phyloP scores from a whole-genome alignment of 2,888 invertebrate genomes.

The Drosophila pseudotalamancana region DNA sequence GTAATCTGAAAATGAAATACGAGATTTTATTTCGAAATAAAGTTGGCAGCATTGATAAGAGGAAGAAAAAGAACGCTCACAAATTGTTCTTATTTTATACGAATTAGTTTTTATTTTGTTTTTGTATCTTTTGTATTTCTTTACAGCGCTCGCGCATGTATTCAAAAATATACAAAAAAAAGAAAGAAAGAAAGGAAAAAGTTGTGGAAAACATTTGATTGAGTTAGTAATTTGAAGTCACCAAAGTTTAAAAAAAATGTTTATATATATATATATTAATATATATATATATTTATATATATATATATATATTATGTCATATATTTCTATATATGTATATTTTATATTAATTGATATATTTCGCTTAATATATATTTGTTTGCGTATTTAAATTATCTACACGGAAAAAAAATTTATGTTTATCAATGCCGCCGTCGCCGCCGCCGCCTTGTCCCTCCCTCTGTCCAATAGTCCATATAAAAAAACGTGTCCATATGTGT shows the following conservation, averaged over 20 bases:
- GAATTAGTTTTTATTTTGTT: conserved; percentile 11
- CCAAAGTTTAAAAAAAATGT: conserved; percentile 1
- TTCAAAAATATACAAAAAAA: not conserved
- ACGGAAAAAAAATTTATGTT: conserved; percentile 9
- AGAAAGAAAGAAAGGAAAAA: not conserved
- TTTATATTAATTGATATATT: conserved; percentile 20
- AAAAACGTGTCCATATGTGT: not conserved
- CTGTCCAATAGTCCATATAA: conserved; percentile 20
- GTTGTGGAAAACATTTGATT: conserved; percentile 1
- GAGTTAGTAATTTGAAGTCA: conserved; percentile 11
- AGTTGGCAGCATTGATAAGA: conserved; percentile 2
- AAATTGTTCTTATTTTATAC: not conserved
- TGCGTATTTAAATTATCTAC: conserved; percentile 30
- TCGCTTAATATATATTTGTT: conserved; percentile 33
- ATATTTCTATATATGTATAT: conserved; percentile 4
- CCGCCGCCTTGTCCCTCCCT: conserved; percentile 6
- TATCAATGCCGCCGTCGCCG: conserved; percentile 24
- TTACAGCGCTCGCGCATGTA: no score
- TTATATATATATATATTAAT: conserved; percentile 1
- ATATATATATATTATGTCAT: conserved; percentile 2
- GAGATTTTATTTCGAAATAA: no score
- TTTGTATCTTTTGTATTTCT: no score
- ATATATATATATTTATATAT: conserved; percentile 15
- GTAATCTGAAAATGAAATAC: not conserved
- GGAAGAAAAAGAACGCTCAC: conserved; percentile 1